A percentile compares a stretch with the other conserved stretches of the same genome.
phyloP scores from a whole-genome alignment of 2,888 invertebrate species.

The Pandemis cinnamomeana region DNA sequence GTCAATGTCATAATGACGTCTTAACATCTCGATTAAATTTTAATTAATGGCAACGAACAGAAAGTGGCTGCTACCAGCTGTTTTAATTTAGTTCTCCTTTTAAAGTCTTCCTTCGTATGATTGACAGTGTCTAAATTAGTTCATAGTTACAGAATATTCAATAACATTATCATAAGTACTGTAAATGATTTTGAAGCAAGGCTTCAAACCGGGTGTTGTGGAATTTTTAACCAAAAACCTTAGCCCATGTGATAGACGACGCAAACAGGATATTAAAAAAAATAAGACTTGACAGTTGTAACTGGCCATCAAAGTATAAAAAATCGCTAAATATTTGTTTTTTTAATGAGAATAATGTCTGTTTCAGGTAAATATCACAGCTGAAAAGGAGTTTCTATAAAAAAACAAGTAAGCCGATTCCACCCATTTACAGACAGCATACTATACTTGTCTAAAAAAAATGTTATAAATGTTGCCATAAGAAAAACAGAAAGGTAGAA shows the following conservation, averaged over 20 bases:
- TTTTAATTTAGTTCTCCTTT: conserved; percentile 28
- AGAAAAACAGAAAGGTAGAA: no score
- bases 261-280: no score
- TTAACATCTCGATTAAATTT: conserved; percentile 4
- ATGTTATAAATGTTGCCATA: no score
- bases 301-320: no score
- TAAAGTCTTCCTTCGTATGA: conserved; percentile 43
- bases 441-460: no score
- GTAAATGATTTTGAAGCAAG: not conserved
- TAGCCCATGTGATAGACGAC: no score
- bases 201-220: no score
- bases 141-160: not conserved
- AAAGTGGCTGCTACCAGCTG: conserved; percentile 16
- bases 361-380: not conserved
- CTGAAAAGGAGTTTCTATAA: not conserved
- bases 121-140: conserved; percentile 44
- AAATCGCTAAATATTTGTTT: no score
- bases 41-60: conserved; percentile 29
- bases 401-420: not conserved
- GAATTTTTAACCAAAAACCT: no score
- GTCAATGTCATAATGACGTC: conserved; percentile 17
- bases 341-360: not conserved
- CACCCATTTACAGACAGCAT: not conserved
- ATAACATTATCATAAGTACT: not conserved
- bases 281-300: no score